Conservation (phyloP, 1,140 invertebrate genomes). For the Aphaenogaster rudis region DNA sequence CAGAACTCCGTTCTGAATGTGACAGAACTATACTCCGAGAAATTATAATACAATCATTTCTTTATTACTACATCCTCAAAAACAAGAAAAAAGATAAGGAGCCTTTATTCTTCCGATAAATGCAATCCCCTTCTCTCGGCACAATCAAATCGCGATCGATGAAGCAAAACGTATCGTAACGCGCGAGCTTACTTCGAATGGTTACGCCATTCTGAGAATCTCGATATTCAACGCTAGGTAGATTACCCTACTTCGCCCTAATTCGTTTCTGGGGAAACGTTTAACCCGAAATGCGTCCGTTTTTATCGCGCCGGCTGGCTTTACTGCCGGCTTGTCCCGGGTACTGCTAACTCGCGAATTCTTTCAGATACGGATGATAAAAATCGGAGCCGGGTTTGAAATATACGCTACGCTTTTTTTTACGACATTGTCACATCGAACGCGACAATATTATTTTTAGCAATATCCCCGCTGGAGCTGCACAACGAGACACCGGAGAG, state of each 20-base stretch:
- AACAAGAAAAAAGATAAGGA: background rate
- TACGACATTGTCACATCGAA: conserved; percentile 49
- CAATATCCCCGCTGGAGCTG: conserved; percentile 31
- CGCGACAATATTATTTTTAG: conserved; percentile 70
- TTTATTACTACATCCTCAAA: background rate
- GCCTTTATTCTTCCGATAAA: conserved; percentile 40
- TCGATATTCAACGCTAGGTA: conserved; percentile 55
- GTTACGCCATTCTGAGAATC: conserved; percentile 50
- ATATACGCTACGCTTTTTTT: conserved; percentile 1
- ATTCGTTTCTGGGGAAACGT: conserved; percentile 55
- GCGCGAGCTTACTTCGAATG: conserved; percentile 47
- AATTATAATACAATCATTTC: background rate
- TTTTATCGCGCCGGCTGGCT: conserved; percentile 42
- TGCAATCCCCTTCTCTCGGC: background rate
- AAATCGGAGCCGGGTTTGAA: conserved; percentile 5
- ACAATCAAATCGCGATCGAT: conserved; percentile 55
- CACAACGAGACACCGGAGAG: background rate
- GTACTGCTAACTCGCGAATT: conserved; percentile 46
- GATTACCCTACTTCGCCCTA: conserved; percentile 56
- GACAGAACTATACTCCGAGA: background rate
- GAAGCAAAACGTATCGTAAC: conserved; percentile 54
- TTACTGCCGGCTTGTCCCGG: conserved; percentile 21
- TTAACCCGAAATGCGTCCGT: conserved; percentile 51
- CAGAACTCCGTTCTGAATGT: background rate
- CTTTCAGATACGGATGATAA: conserved; percentile 11